Evolutionary conservation across 1,140 invertebrate species (phyloP).

Genomic region (Cherax destructor): DNA sequence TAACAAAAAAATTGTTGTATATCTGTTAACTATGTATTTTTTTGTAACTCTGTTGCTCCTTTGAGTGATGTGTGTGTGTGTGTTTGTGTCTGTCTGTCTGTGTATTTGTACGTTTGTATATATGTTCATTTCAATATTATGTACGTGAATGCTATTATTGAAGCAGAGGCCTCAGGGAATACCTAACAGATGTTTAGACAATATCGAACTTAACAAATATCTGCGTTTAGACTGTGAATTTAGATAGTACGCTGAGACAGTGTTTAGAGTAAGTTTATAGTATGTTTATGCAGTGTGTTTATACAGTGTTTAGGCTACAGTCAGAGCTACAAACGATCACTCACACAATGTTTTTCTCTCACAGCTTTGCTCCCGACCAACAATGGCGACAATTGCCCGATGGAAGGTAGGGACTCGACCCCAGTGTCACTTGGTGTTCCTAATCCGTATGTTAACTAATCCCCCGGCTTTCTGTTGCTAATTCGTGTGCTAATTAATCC

Average conservation of each 20-base stretch:
- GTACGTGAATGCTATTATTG: no score
- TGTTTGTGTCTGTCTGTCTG: no score
- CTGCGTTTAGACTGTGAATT: not conserved
- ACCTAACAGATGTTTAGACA: no score
- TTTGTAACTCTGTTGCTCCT: no score
- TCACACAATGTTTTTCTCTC: conserved; percentile 2
- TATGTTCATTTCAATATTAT: not conserved
- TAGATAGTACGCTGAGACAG: not conserved
- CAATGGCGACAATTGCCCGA: conserved; percentile 60
- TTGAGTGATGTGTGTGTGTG: no score
- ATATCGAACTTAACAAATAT: no score
- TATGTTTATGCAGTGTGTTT: not conserved
- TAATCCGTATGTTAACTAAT: conserved; percentile 2
- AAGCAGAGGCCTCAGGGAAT: no score
- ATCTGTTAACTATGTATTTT: no score
- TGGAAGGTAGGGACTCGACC: conserved; percentile 49
- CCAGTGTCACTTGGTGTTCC: no score
- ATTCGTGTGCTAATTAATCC: not conserved
- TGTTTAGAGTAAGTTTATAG: not conserved
- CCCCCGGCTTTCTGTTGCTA: not conserved
- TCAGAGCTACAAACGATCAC: not conserved
- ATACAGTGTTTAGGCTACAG: not conserved
- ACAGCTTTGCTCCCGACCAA: conserved; percentile 55
- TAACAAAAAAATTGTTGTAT: no score
- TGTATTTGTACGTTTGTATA: conserved; percentile 5